A percentile compares a stretch with the other conserved stretches of the same genome.
phyloP scores from a whole-genome alignment of 2,797 vertebrate genomes.

The Argentina silus region DNA sequence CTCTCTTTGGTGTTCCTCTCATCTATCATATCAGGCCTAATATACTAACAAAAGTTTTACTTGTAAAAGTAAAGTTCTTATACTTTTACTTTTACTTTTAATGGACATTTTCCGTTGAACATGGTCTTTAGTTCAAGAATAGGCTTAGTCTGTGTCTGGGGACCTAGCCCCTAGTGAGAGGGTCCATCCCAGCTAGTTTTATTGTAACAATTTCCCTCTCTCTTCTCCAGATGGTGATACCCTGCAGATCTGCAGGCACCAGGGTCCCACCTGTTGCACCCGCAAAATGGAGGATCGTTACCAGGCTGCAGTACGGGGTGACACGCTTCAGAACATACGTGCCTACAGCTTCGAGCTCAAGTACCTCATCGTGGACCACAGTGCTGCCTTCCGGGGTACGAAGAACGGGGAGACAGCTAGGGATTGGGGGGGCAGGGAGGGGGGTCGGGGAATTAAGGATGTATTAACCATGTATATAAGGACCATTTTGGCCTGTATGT shows the following conservation, averaged over 20 bases:
- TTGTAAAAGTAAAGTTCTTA: too few relatives aligned
- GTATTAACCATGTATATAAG: neutral
- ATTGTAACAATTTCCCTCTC: slow-evolving; percentile 9
- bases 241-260: slow-evolving; percentile 84
- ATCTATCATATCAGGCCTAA: too few relatives aligned
- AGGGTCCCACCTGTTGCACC: slow-evolving; percentile 87
- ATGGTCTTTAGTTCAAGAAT: too few relatives aligned
- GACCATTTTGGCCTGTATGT: neutral
- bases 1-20: too few relatives aligned
- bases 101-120: too few relatives aligned
- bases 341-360: slow-evolving; percentile 90
- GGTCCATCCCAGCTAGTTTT: neutral
- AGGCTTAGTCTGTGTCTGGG: too few relatives aligned
- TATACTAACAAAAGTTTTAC: too few relatives aligned
- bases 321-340: slow-evolving; percentile 86
- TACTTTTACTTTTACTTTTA: too few relatives aligned
- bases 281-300: slow-evolving; percentile 92
- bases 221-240: slow-evolving; percentile 71
- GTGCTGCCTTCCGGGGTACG: slow-evolving; percentile 84
- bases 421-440: neutral
- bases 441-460: neutral
- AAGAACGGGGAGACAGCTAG: slow-evolving; percentile 15
- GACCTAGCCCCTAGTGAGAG: too few relatives aligned
- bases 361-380: slow-evolving; percentile 85
- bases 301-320: slow-evolving; percentile 84